A percentile compares a stretch with the other conserved stretches of the same genome.
Evolutionary conservation across 2,113 vertebrate genomes (phyloP).

Genomic region (Lophochroa leadbeateri): DNA sequence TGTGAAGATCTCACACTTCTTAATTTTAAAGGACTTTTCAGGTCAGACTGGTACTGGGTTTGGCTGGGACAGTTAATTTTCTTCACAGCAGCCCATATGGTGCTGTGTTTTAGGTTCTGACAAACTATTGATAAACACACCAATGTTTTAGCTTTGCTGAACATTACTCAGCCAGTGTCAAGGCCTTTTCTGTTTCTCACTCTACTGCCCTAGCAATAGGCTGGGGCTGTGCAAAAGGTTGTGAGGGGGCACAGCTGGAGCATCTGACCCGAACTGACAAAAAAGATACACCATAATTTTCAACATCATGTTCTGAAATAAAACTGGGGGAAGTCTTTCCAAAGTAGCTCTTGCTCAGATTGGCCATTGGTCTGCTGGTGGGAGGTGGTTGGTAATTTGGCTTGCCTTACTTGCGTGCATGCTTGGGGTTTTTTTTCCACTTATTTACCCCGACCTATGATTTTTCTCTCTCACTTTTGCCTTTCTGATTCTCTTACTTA

Average conservation of each 20-base stretch:
- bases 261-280: not conserved
- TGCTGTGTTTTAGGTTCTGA: not conserved
- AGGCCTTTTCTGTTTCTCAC: not conserved
- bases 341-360: not conserved
- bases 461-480: not conserved
- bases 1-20: not conserved
- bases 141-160: conserved; percentile 16
- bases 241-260: not conserved
- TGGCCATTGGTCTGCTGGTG: not conserved
- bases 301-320: not conserved
- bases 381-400: not conserved
- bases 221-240: not conserved
- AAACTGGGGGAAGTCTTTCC: not conserved
- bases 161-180: not conserved
- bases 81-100: conserved; percentile 31
- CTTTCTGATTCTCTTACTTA: not conserved
- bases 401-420: not conserved
- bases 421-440: not conserved
- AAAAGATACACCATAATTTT: not conserved
- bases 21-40: not conserved
- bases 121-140: not conserved
- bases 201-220: not conserved
- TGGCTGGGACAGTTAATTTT: not conserved
- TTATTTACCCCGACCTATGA: not conserved
- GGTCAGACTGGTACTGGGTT: not conserved